Conservation (phyloP, 2,888 invertebrate genomes). For the Cerastis rubricosa region DNA sequence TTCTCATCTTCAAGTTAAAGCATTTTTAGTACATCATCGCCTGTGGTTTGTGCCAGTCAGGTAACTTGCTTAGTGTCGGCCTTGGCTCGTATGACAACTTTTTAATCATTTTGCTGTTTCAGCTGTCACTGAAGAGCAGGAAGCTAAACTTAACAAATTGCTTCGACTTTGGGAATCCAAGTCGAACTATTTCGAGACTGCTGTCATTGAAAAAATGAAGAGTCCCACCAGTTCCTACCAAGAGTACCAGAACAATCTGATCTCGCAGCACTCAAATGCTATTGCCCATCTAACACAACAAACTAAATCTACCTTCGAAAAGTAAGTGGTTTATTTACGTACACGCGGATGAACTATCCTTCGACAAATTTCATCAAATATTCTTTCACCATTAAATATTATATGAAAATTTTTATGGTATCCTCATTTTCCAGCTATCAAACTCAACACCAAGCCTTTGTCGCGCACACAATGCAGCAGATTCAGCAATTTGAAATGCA, state of each 20-base stretch:
- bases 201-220: conserved; percentile 96
- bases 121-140: conserved; percentile 96
- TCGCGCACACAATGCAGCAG: conserved; percentile 97
- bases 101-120: conserved; percentile 88
- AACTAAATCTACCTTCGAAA: conserved; percentile 96
- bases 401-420: background rate
- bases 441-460: conserved; percentile 98
- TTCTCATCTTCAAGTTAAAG: conserved; percentile 85
- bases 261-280: conserved; percentile 95
- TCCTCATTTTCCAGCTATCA: conserved; percentile 92
- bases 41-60: conserved; percentile 87
- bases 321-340: conserved; percentile 81
- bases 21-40: conserved; percentile 84
- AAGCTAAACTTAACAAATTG: conserved; percentile 97
- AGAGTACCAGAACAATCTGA: conserved; percentile 96
- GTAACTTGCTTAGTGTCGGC: conserved; percentile 86
- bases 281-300: conserved; percentile 94
- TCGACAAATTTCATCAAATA: background rate
- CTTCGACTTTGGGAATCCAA: conserved; percentile 99
- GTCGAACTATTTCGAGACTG: conserved; percentile 95
- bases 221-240: conserved; percentile 97
- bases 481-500: conserved; percentile 96
- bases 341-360: background rate
- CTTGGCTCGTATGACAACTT: conserved; percentile 81
- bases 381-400: background rate